Conservation (phyloP, 2,113 vertebrate species). For the Sterrhoptilus dennistouni region DNA sequence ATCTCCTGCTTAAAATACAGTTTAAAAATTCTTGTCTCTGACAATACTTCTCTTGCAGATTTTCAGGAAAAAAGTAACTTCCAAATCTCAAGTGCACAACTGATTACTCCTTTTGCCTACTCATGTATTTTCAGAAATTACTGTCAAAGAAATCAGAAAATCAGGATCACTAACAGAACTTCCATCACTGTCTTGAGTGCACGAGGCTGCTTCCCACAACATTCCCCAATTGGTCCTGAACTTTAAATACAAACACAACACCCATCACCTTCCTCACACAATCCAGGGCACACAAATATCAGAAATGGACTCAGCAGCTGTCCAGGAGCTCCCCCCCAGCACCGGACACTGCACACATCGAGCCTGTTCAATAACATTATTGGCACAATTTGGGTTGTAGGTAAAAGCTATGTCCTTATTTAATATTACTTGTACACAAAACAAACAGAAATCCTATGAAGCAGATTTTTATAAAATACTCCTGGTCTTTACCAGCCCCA, state of each 20-base stretch:
- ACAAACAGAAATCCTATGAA: background rate
- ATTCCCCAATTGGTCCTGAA: background rate
- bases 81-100: background rate
- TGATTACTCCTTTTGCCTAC: background rate
- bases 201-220: background rate
- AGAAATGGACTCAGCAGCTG: background rate
- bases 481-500: background rate
- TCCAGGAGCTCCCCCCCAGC: background rate
- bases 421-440: background rate
- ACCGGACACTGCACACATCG: background rate
- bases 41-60: background rate
- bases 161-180: background rate
- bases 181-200: background rate
- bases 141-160: background rate
- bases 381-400: background rate
- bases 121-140: background rate
- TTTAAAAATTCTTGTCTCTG: background rate
- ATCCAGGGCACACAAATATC: fast-evolving
- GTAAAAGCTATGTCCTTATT: background rate
- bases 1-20: background rate
- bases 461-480: background rate
- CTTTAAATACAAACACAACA: background rate
- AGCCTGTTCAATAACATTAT: background rate
- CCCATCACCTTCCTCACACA: background rate
- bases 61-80: background rate